Conservation (phyloP, 2,888 invertebrate species). For the Heterodera filipjevi region DNA sequence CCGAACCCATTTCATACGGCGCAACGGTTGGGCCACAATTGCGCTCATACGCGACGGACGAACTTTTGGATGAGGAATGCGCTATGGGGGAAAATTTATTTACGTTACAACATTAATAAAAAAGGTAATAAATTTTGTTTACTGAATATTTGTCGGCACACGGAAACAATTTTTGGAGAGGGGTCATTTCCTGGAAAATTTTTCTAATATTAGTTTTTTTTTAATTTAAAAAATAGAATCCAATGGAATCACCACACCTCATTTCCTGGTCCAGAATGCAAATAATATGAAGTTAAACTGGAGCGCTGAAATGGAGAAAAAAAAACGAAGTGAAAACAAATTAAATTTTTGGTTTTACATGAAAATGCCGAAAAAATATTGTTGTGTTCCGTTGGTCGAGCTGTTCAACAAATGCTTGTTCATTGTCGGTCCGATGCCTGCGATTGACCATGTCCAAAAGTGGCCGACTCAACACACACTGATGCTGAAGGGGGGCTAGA, state of each 20-base stretch:
- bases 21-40: slow-evolving; percentile 6
- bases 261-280: not conserved
- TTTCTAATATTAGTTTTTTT: no score
- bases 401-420: not conserved
- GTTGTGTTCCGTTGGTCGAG: slow-evolving; percentile 2
- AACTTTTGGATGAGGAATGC: not conserved
- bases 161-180: not conserved
- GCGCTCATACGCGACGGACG: not conserved
- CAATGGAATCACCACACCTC: not conserved
- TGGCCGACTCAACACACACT: not conserved
- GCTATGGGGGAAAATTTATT: not conserved
- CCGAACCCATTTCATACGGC: not conserved
- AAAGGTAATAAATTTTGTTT: not conserved
- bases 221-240: no score
- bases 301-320: not conserved
- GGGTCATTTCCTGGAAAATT: not conserved
- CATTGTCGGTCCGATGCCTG: not conserved
- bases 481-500: slow-evolving; percentile 23
- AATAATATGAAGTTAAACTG: not conserved
- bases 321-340: not conserved
- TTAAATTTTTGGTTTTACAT: not conserved
- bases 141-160: not conserved
- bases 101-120: not conserved
- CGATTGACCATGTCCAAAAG: not conserved
- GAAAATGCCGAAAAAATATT: slow-evolving; percentile 22